phyloP scores from a whole-genome alignment of 1,140 invertebrate species.

The Drosophila mauritiana region DNA sequence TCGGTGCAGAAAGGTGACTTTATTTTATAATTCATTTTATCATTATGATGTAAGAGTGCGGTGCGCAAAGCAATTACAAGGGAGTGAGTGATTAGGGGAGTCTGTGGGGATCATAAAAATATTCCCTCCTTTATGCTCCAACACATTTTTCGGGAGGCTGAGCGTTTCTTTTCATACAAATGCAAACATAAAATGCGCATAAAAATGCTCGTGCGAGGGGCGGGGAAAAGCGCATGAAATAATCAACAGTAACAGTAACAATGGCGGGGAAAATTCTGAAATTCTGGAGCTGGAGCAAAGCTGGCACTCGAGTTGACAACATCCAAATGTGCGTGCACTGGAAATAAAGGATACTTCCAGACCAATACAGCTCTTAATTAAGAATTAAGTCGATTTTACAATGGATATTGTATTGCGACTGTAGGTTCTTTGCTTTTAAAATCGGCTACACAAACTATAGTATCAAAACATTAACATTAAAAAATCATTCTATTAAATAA shows the following conservation, averaged over 20 bases:
- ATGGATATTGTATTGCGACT: too few relatives aligned
- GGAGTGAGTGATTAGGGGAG: slow-evolving; percentile 53
- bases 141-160: slow-evolving; percentile 18
- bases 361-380: too few relatives aligned
- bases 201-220: slow-evolving; percentile 63
- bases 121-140: slow-evolving; percentile 40
- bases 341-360: slow-evolving; percentile 1
- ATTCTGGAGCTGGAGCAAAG: background rate
- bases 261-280: slow-evolving; percentile 27
- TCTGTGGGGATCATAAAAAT: slow-evolving; percentile 55
- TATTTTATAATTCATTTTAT: slow-evolving; percentile 83
- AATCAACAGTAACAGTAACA: slow-evolving; percentile 81
- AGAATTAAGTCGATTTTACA: too few relatives aligned
- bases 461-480: too few relatives aligned
- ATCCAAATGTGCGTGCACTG: slow-evolving; percentile 59
- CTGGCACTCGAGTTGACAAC: slow-evolving; percentile 70
- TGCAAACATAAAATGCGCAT: slow-evolving; percentile 82
- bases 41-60: slow-evolving; percentile 80
- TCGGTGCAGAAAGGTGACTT: slow-evolving; percentile 71
- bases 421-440: too few relatives aligned
- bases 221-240: slow-evolving; percentile 75
- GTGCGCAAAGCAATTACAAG: slow-evolving; percentile 73
- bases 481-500: too few relatives aligned
- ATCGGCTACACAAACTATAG: too few relatives aligned
- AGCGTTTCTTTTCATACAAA: slow-evolving; percentile 64